These are phyloP conservation scores for Brachyhypopomus gauderio DNA, from an alignment of 2,113 vertebrate species.

Conservation along the genomic window DNA sequence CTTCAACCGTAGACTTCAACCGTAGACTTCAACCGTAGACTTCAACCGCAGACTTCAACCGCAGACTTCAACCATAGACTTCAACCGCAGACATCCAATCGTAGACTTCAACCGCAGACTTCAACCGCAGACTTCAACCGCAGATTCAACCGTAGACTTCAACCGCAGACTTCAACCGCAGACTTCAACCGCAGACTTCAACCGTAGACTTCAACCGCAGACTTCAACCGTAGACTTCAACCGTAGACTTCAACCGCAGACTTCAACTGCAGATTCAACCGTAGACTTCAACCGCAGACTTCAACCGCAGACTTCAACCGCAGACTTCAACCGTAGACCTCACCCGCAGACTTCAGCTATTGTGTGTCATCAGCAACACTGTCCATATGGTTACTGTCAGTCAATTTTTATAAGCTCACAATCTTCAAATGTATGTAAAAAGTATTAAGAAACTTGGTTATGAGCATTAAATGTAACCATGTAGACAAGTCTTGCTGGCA, in stretches of 20 bases:
- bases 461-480: too few relatives aligned
- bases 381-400: background rate
- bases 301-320: background rate
- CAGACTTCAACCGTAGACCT: background rate
- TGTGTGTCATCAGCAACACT: background rate
- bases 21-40: background rate
- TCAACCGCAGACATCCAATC: too few relatives aligned
- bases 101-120: background rate
- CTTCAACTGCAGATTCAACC: too few relatives aligned
- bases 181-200: background rate
- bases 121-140: background rate
- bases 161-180: background rate
- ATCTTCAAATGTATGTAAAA: too few relatives aligned
- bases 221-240: too few relatives aligned
- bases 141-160: too few relatives aligned
- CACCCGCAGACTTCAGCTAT: background rate
- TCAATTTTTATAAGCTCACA: too few relatives aligned
- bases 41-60: background rate
- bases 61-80: background rate
- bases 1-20: background rate
- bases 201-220: background rate
- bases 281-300: background rate
- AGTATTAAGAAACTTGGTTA: too few relatives aligned
- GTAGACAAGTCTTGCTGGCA: too few relatives aligned
- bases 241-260: background rate